Evolutionary conservation across 30 jellyfish, hydroid and myxozoan species (phyloP), one percentile per base, ranked within the genome.

Genomic region (Aurelia aurita): DNA sequence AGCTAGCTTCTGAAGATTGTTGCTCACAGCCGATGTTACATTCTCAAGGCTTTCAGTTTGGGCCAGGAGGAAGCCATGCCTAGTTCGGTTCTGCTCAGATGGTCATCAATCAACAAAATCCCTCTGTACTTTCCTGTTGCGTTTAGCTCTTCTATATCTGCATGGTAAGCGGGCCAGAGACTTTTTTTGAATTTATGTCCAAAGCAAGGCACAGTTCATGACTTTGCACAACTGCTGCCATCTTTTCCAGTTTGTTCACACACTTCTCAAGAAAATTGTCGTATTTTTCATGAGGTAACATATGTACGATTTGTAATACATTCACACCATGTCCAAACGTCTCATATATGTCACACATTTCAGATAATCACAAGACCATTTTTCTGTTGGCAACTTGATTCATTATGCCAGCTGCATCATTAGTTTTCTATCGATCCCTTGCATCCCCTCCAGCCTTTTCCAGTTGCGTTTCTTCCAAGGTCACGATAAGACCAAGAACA

Each of bases 381-480:
- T 70, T 70, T 35, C 29, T 70, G 19, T 70, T 70, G 21, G 15
- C 70, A 15, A 45, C 13, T 34, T 70, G 32, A 27, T 70, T 70
- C 22, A 15, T 32, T 5, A 70, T 19, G 32, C 44, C 66, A 20
- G 74, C 82, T 26, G 82, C 82, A 7, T 29, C 66, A 1, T 19
- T 19, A 8, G 74, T 75, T 29, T 26, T 19, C 34, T 70, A 12
- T 26, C 74, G 45, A 21, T 39, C 82, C n/a, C 22, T 46, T 46
- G 82, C 62, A 34, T 70, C 66, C 19, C 74, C 82, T 19, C 53
- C 43, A 25, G 23, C 32, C 45, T 39, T 39, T 44, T 16, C 35
- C 69, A n/a, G 34, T 70, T 70, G 82, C n/a, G 11, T 70, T 32
- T 70, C 82, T 39, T 70, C 82, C 13, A 70, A 46, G 22, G 66